phyloP scores from a whole-genome alignment of 2,113 vertebrate species.

The Entelurus aequoreus region DNA sequence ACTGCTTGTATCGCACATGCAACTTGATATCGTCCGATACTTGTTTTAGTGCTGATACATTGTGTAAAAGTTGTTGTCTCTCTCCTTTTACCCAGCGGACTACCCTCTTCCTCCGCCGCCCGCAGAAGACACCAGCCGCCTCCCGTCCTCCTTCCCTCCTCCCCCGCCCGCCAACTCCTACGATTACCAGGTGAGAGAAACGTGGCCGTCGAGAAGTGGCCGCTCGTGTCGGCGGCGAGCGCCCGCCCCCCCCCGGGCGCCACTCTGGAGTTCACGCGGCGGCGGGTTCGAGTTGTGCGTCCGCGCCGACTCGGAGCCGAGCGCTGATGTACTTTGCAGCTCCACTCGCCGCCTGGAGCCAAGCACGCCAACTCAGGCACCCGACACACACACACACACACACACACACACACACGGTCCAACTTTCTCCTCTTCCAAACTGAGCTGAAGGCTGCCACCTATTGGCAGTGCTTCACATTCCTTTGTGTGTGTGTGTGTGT shows the following conservation, averaged over 20 bases:
- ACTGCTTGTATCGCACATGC: no score
- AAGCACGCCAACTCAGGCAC: conserved; percentile 14
- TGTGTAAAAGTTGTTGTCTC: neutral
- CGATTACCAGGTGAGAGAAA: conserved; percentile 66
- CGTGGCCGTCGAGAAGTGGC: no score
- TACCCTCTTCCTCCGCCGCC: conserved; percentile 80
- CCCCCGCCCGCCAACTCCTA: conserved; percentile 66
- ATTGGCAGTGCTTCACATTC: conserved; percentile 54
- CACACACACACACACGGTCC: neutral
- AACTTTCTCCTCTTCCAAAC: neutral
- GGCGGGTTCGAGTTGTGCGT: conserved; percentile 12
- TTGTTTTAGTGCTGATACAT: no score
- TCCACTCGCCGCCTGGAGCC: conserved; percentile 38
- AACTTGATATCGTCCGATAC: no score
- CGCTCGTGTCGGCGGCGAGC: conserved; percentile 5
- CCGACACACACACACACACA: conserved; percentile 13
- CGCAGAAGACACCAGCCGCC: conserved; percentile 61
- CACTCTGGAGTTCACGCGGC: conserved; percentile 24
- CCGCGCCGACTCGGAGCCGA: conserved; percentile 34
- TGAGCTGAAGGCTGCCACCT: conserved; percentile 66
- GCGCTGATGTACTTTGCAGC: conserved; percentile 24
- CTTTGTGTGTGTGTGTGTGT: no score
- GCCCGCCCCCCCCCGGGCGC: conserved; percentile 5
- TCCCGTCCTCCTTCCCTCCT: conserved; percentile 67
- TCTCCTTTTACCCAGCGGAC: conserved; percentile 66